Evolutionary conservation across 1,140 invertebrate species (phyloP).

Genomic region (Ericerus pela): DNA sequence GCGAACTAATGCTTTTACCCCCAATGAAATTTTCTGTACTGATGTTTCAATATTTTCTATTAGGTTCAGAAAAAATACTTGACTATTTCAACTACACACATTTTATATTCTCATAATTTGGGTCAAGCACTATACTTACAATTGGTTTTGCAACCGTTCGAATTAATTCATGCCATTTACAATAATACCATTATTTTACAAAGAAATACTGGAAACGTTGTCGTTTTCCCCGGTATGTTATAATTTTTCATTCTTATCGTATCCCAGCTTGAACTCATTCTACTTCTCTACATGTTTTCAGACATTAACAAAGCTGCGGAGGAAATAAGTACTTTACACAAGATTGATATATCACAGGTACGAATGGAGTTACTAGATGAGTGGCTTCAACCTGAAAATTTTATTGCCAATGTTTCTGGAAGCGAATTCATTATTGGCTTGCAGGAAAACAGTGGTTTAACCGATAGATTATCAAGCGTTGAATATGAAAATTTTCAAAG

Average conservation of each 20-base stretch:
- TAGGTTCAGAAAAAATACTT: conserved; percentile 30
- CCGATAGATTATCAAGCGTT: background rate
- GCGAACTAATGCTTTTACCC: background rate
- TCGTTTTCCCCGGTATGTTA: conserved; percentile 14
- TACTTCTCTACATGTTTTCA: conserved; percentile 13
- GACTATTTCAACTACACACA: conserved; percentile 30
- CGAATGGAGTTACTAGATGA: conserved; percentile 29
- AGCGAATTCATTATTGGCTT: background rate
- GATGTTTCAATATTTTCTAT: conserved; percentile 6
- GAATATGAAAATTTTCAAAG: conserved; percentile 7
- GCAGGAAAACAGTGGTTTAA: background rate
- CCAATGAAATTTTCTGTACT: background rate
- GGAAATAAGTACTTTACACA: conserved; percentile 27
- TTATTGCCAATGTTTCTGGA: background rate
- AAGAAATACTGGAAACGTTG: conserved; percentile 20
- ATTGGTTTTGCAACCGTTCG: conserved; percentile 26
- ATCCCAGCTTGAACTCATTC: background rate
- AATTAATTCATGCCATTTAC: conserved; percentile 31
- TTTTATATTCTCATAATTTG: conserved; percentile 30
- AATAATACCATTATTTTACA: conserved; percentile 31
- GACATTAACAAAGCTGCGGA: conserved; percentile 32
- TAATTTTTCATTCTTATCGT: conserved; percentile 1
- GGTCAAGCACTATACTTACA: conserved; percentile 28
- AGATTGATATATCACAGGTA: conserved; percentile 27
- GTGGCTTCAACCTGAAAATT: conserved; percentile 29